Evolutionary conservation across 2,797 vertebrate species (phyloP), one percentile per base, ranked within the genome.

Genomic region (Sebastes trivittatus): DNA sequence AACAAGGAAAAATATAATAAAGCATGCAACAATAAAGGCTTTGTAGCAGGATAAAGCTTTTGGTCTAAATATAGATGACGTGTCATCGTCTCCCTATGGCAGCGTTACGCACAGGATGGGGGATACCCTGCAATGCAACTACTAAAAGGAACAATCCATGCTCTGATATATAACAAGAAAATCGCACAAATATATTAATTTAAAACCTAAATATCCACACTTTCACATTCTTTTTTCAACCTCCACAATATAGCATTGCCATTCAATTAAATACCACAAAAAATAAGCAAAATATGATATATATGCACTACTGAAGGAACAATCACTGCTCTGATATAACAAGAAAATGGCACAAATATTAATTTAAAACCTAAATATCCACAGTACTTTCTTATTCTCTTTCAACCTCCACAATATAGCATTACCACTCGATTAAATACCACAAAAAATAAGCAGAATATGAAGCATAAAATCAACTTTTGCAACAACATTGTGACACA

Each of bases 21-120:
- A 62, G 73, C 56, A 55, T 59, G 65, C 64, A 71, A 72, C 60
- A 89, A 72, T 69, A 75, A 72, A 59, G 73, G 65, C 70, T 85
- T 66, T 83, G 80, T 66, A 75, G 77, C 54, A 7, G 70, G 75
- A 85, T 88, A 79, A 87, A 86, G 87, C 87, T 89, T 42, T 86
- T 81, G 79, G 80, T 92, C 93, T 94, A 94, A 91, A 94, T 93
- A 95, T 94, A 94, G 94, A 84, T 62, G 84, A 80, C 75, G 92
- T 89, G 92, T 87, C 78, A 81, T 80, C 74, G 78, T 84, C 82
- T 92, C 79, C 80, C 85, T 80, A 61, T 79, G 83, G 81, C 83
- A 62, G 78, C 80, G 77, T 38, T 22, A 82, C 52, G 49, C 71
- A 78, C 65, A 74, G 67, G 76, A 78, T 82, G 82, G 84, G 87